A percentile compares a stretch with the other conserved stretches of the same genome.
Conservation (phyloP, 2,113 vertebrate genomes). For the Menura novaehollandiae region DNA sequence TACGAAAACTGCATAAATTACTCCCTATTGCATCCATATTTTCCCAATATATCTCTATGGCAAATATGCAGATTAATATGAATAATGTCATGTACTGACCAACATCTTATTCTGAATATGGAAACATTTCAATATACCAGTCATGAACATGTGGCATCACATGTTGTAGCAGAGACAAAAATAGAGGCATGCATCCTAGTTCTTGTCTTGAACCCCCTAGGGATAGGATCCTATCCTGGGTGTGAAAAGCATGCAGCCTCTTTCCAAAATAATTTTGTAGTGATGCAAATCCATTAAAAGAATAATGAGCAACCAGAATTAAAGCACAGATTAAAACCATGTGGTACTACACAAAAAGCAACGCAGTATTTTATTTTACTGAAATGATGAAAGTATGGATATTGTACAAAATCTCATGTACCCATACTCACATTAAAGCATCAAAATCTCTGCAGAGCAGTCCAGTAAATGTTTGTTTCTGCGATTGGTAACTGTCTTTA, state of each 20-base stretch:
- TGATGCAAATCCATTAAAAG: background rate
- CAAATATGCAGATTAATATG: background rate
- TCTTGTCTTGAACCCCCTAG: background rate
- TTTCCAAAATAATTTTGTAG: background rate
- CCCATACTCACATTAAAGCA: background rate
- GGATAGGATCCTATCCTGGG: background rate
- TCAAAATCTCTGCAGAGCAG: background rate
- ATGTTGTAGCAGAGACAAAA: background rate
- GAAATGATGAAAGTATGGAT: background rate
- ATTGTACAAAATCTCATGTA: background rate
- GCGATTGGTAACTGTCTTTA: background rate
- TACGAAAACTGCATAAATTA: background rate
- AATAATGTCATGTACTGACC: background rate
- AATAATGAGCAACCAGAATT: background rate
- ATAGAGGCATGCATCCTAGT: background rate
- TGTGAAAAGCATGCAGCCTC: accelerated
- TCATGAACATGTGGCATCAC: background rate
- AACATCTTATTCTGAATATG: background rate
- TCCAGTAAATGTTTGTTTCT: background rate
- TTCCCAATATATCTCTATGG: background rate
- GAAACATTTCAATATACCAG: background rate
- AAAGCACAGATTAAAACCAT: background rate
- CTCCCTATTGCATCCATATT: background rate
- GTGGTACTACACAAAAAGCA: background rate
- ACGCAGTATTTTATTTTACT: background rate